Conservation (phyloP, 2,113 vertebrate species). For the Chionomys nivalis region DNA sequence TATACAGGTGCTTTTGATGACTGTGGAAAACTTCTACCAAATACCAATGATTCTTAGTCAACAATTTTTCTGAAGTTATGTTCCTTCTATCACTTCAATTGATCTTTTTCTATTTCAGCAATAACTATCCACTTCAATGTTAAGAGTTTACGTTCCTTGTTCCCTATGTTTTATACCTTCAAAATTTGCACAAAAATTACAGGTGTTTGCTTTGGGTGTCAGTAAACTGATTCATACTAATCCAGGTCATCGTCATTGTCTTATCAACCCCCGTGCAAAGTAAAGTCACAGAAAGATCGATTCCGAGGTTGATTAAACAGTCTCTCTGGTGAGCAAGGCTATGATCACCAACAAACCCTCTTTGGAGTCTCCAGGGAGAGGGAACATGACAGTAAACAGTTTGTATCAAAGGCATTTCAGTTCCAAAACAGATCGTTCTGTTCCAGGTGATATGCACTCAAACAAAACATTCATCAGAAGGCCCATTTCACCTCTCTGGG, state of each 20-base stretch:
- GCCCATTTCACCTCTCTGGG: conserved; percentile 59
- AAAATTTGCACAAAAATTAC: not conserved
- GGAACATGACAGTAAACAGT: conserved; percentile 63
- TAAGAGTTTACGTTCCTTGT: not conserved
- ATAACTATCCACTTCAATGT: not conserved
- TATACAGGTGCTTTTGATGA: not conserved
- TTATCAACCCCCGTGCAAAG: not conserved
- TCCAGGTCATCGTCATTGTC: not conserved
- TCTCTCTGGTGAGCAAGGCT: conserved; percentile 33
- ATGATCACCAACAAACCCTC: conserved; percentile 38
- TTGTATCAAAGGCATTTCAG: conserved; percentile 68
- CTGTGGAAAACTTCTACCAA: not conserved
- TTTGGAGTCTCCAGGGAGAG: conserved; percentile 57
- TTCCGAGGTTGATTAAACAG: conserved; percentile 53
- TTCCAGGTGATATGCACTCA: conserved; percentile 60
- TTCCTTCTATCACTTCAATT: not conserved
- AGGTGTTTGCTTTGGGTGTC: not conserved
- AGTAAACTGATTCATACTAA: conserved; percentile 39
- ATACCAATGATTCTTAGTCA: conserved; percentile 20
- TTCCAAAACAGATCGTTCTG: conserved; percentile 61
- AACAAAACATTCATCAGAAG: conserved; percentile 75
- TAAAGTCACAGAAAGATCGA: conserved; percentile 30
- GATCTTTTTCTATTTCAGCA: not conserved
- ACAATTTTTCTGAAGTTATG: conserved; percentile 22
- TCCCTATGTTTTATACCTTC: not conserved